A percentile compares a stretch with the other conserved stretches of the same genome.
These are phyloP conservation scores for Mionectes macconnelli DNA, from an alignment of 2,113 vertebrate genomes.

Conservation along the genomic window DNA sequence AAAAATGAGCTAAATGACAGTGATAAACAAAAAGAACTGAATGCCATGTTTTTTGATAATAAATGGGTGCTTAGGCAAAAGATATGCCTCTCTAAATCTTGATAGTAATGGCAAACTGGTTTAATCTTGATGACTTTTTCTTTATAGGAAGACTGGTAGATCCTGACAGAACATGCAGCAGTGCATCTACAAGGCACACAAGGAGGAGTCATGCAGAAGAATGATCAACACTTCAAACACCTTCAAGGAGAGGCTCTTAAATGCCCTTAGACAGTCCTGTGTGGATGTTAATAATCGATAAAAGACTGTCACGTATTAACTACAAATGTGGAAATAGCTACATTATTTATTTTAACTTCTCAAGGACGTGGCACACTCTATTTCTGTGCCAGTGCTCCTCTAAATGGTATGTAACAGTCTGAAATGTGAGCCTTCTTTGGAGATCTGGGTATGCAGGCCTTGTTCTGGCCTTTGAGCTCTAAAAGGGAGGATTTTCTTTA, in stretches of 20 bases:
- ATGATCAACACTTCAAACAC: neutral
- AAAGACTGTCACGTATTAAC: neutral
- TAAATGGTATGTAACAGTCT: neutral
- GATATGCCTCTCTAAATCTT: neutral
- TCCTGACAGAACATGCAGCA: accelerated
- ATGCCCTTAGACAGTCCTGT: neutral
- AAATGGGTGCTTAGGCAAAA: neutral
- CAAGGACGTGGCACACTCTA: neutral
- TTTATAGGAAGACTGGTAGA: neutral
- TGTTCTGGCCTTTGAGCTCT: neutral
- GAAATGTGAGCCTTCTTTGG: neutral
- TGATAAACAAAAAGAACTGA: neutral
- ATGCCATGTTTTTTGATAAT: neutral
- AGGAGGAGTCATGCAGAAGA: neutral
- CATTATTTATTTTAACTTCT: neutral
- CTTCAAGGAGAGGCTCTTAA: neutral
- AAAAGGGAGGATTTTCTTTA: neutral
- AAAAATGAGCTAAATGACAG: neutral
- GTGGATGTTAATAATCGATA: neutral
- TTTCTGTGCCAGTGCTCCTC: neutral
- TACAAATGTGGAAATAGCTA: neutral
- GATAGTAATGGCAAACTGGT: neutral
- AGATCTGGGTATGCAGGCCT: neutral
- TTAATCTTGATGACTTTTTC: neutral
- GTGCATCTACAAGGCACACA: accelerated